Conservation (phyloP, 92 coral and sea anemone species). For the Montipora capitata region DNA sequence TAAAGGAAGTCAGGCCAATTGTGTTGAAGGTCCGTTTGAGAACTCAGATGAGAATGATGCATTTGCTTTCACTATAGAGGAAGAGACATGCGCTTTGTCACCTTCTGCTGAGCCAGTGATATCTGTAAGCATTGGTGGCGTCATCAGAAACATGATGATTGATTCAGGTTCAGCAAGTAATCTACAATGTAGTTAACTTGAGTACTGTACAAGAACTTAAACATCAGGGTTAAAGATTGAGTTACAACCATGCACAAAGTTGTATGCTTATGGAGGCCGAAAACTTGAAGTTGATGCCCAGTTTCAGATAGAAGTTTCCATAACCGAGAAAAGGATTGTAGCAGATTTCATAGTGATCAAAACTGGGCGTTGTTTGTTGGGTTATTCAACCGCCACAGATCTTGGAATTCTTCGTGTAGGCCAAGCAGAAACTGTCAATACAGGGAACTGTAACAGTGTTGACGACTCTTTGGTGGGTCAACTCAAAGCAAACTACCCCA, state of each 20-base stretch:
- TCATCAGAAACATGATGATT: slow-evolving; percentile 58
- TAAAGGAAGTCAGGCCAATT: slow-evolving; percentile 31
- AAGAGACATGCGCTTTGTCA: slow-evolving; percentile 17
- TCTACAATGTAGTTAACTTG: slow-evolving; percentile 32
- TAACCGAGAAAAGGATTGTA: not conserved
- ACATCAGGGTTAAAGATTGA: slow-evolving; percentile 25
- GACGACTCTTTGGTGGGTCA: slow-evolving; percentile 13
- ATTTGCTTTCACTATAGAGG: slow-evolving; percentile 16
- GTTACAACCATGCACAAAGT: slow-evolving; percentile 40
- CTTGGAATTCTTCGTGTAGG: slow-evolving; percentile 71
- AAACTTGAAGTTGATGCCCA: slow-evolving; percentile 63
- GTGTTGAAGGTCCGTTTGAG: not conserved
- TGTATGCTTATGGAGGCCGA: slow-evolving; percentile 66
- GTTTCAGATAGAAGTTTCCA: slow-evolving; percentile 61
- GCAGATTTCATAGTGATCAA: slow-evolving; percentile 66
- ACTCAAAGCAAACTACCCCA: slow-evolving; percentile 66
- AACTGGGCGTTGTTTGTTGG: slow-evolving; percentile 73
- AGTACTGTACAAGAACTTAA: slow-evolving; percentile 33
- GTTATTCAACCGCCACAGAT: slow-evolving; percentile 55
- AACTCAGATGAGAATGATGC: slow-evolving; percentile 9
- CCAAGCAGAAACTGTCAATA: slow-evolving; percentile 29
- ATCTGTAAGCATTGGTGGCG: slow-evolving; percentile 66
- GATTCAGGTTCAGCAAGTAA: slow-evolving; percentile 85
- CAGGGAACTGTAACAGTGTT: slow-evolving; percentile 49
- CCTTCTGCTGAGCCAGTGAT: slow-evolving; percentile 55